phyloP scores from a whole-genome alignment of 2,113 vertebrate species.

The Ammodytes dubius region DNA sequence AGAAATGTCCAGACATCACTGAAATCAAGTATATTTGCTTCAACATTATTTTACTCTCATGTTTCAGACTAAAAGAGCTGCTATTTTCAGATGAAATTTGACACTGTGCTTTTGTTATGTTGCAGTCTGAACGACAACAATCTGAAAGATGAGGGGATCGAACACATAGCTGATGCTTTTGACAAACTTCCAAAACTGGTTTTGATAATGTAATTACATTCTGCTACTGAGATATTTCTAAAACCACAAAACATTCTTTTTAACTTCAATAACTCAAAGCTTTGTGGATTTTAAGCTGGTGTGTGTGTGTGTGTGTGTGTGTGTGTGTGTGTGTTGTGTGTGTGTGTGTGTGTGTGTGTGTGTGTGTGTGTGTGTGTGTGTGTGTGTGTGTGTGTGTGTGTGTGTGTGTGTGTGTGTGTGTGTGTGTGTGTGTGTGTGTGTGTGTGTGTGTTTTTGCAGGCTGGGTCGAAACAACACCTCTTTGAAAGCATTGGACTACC shows the following conservation, averaged over 20 bases:
- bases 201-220: conserved; percentile 85
- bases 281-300: background rate
- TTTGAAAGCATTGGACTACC: conserved; percentile 68
- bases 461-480: conserved; percentile 87
- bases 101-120: background rate
- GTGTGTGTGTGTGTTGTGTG: background rate
- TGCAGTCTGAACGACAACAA: conserved; percentile 89
- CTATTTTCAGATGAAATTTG: background rate
- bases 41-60: background rate
- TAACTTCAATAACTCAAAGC: background rate
- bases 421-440: conserved; percentile 15
- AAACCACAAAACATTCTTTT: too few species aligned
- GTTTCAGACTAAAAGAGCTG: background rate
- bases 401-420: conserved; percentile 8
- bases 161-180: conserved; percentile 75
- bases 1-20: conserved; percentile 84
- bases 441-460: conserved; percentile 73
- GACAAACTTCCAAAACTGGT: conserved; percentile 79
- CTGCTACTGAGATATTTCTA: background rate
- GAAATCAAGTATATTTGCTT: conserved; percentile 86
- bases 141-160: conserved; percentile 82
- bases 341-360: conserved; percentile 15
- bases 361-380: conserved; percentile 13
- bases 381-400: background rate
- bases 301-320: background rate